Base-by-base conservation (phyloP, 1,140 invertebrate genomes). In the Sinella curviseta region DNA sequence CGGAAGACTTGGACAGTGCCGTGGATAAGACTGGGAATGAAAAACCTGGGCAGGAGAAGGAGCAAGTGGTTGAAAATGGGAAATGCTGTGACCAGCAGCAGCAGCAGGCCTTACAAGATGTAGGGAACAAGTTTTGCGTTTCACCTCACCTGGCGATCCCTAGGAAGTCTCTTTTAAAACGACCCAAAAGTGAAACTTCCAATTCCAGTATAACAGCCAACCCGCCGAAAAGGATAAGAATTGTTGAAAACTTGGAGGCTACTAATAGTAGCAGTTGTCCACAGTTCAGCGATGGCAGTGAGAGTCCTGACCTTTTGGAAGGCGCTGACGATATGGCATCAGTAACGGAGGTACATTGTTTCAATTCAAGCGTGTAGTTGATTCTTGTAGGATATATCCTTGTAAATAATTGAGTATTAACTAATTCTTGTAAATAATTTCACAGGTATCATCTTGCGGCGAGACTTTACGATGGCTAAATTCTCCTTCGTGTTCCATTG, bases 201-300 rank as follows among this genome's bases (percentile, higher is more conserved):
- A n/a, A 33, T 4, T 70, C 1, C 26, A 2, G 65, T 14, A 33
- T 16, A 1, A 3, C 65, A 30, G 14, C 65, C 31, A 30, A 8
- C 12, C 31, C 65, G 28, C 24, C 65, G 24, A 70, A 70, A 33
- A 70, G 65, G 30, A 70, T 70, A 4, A 30, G 65, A 33, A 70
- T 70, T 12, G 65, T 70, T 3, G 65, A 70, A 70, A 70, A 70
- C 31, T 30, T 70, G 65, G 65, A 70, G 12, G 31, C 65, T 30
- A 33, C 8, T 2, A 70, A 70, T 24, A 31, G 65, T 30, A 70
- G 31, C 65, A 70, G 31, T 33, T 70, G 39, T 20, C 39, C 39
- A 48, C 8, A 48, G 39, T 12, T 20, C 39, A 8, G 20, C 39
- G 39, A 48, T 60, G 55, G 14, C 3, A 24, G n/a, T 60, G 3